Evolutionary conservation across 2,888 invertebrate genomes (phyloP), one percentile per base, ranked within the genome.

Genomic region (Aspidapion aeneum): DNA sequence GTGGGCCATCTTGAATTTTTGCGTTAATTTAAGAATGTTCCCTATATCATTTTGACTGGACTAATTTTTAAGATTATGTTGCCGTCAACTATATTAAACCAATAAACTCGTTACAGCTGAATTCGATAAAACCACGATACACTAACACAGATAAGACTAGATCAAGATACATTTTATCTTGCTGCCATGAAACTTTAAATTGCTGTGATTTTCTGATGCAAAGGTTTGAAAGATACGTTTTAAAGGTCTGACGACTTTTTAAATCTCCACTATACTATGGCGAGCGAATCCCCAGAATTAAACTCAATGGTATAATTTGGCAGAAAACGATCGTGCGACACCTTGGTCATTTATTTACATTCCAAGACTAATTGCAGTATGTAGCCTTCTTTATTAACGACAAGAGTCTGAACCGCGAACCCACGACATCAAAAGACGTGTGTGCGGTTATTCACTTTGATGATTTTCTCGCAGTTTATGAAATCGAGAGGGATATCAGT

Each of bases 361-460:
- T 66, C 66, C 63, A 59, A 20, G 62, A 66, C 63, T 66, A 66
- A 66, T 66, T 66, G 66, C 66, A 20, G 50, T 62, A 61, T 66
- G 66, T 64, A 62, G 57, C 55, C 62, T 66, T 50, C 63, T 63
- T 66, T 66, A 66, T 63, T 66, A 57, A 57, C 57, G 60, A 62
- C 66, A 55, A 55, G 35, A 35, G 57, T 62, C 66, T 60, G 57
- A 55, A 63, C 63, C 61, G 66, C 54, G 60, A 59, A 61, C 35
- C 5, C 12, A 63, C 62, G 63, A 60, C 66, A 63, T 63, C 63
- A 63, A 63, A 66, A 61, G 63, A 62, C 62, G 35, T 35, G 35
- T n/a, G n/a, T 35, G 35, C 35, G 35, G 35, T 35, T 35, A 35
- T 35, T 35, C 35, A 35, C 35, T 35, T 35, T 35, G 35, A 35